phyloP scores from a whole-genome alignment of 2,797 vertebrate species.

The Intellagama lesueurii region DNA sequence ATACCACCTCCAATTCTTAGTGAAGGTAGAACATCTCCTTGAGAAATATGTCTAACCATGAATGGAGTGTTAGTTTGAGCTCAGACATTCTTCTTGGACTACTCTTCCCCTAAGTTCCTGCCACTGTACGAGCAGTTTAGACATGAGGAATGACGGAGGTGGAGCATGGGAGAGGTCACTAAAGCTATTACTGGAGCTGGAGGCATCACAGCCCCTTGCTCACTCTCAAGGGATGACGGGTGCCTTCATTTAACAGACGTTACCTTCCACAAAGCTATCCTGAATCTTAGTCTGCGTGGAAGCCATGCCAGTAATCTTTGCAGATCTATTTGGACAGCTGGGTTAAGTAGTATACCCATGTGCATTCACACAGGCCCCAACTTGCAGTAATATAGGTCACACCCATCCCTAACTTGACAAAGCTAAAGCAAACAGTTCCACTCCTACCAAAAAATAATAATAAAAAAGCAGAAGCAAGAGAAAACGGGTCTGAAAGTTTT shows the following conservation, averaged over 20 bases:
- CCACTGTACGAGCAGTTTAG: not conserved
- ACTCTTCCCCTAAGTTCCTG: not conserved
- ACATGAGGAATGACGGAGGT: not conserved
- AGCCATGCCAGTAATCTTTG: not conserved
- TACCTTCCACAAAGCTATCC: not conserved
- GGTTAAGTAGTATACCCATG: not conserved
- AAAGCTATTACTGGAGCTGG: no score
- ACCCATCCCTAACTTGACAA: not conserved
- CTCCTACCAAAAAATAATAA: not conserved
- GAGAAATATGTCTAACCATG: no score
- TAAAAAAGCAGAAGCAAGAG: not conserved
- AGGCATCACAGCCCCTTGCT: not conserved
- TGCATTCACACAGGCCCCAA: not conserved
- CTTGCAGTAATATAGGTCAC: not conserved
- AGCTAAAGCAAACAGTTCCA: not conserved
- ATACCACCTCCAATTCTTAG: not conserved
- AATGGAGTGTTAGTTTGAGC: not conserved
- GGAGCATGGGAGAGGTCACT: no score
- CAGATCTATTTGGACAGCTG: not conserved
- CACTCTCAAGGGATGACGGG: not conserved
- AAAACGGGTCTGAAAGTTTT: slow-evolving; percentile 23
- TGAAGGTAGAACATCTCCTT: not conserved
- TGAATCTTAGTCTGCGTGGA: not conserved
- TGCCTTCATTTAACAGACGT: not conserved
- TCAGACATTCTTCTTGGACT: not conserved